Evolutionary conservation across 2,888 invertebrate genomes (phyloP), one percentile per base, ranked within the genome.

Genomic region (Boloria selene): DNA sequence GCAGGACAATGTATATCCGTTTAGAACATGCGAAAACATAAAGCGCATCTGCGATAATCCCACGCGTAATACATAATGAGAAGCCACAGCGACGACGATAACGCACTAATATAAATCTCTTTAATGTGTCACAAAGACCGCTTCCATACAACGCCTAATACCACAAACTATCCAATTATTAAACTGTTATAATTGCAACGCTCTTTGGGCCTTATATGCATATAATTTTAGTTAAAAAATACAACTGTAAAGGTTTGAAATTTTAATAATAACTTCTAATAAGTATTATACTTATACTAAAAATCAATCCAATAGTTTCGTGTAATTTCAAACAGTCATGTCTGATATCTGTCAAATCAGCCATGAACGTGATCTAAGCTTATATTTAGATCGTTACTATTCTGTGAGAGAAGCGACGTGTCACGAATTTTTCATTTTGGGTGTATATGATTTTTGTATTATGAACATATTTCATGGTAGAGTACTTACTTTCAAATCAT

Each of bases 91-190:
- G 56, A 59, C 60, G 52, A 56, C 54, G 44, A 61, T 61, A 56
- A 56, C 55, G 61, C 52, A 42, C 65, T 67, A 60, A 59, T 59
- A 59, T 59, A 59, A 67, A 67, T 70, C 67, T 67, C 62, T 67
- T 67, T 67, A 67, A 69, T 55, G 67, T 64, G 54, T 58, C 59
- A 67, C 67, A 62, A 56, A 70, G 64, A 62, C 45, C 62, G 58
- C 51, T 59, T 50, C 49, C 49, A 59, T 38, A 38, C 64, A 44
- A 26, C 18, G 58, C 31, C 64, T 58, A 64, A 58, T 26, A 45
- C 51, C 58, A 31, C 51, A 17, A 64, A 58, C 22, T 42, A 58
- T 58, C 42, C 58, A 51, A 26, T 44, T 26, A 58, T 44, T 26
- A 45, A 26, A 50, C 17, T 13, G 38, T 38, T 7, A 10, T 38